Evolutionary conservation across 2,797 vertebrate species (phyloP).

Genomic region (Eulemur albifrons): DNA sequence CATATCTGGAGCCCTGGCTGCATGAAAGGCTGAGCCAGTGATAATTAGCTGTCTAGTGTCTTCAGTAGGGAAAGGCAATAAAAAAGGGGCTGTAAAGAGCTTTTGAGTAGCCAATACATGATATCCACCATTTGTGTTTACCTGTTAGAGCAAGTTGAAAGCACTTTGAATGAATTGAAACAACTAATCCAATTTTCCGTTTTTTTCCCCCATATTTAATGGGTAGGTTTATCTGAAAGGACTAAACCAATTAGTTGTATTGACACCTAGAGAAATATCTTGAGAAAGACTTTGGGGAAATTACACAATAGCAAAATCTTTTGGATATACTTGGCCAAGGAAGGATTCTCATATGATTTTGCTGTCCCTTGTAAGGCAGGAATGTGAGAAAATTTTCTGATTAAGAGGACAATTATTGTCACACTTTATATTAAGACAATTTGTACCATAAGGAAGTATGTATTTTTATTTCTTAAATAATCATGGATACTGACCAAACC

Average conservation of each 20-base stretch:
- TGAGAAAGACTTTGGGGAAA: not conserved
- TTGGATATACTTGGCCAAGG: not conserved
- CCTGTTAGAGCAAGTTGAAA: constrained; percentile 16
- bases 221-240: not conserved
- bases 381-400: not conserved
- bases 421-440: not conserved
- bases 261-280: not conserved
- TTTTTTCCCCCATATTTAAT: not conserved
- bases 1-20: not conserved
- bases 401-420: not conserved
- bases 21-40: not conserved
- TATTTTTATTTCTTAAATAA: constrained; percentile 20
- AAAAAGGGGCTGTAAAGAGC: not conserved
- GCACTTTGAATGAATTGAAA: not conserved
- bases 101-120: not conserved
- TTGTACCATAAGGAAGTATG: not conserved
- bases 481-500: not conserved
- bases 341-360: not conserved
- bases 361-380: not conserved
- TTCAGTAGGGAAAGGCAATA: not conserved
- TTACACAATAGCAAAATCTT: constrained; percentile 11
- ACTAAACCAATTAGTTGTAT: not conserved
- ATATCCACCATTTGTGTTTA: not conserved
- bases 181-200: not conserved
- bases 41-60: not conserved